These are phyloP conservation scores for Apodemus sylvaticus DNA, from an alignment of 2,113 vertebrate species.

Conservation along the genomic window DNA sequence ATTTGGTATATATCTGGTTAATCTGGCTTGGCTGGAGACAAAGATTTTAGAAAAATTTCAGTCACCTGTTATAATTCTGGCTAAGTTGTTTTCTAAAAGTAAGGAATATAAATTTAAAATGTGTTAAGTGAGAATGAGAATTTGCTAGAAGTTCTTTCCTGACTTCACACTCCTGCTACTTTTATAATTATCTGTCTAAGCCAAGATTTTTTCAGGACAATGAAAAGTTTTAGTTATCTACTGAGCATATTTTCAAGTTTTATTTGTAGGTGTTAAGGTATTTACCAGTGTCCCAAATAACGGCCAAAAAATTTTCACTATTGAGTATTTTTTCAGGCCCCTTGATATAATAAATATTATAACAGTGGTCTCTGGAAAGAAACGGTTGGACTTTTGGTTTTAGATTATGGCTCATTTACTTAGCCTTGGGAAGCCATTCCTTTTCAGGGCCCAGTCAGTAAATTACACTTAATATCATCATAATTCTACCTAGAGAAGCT, in stretches of 20 bases:
- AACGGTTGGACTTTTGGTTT: not conserved
- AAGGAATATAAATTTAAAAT: slow-evolving; percentile 38
- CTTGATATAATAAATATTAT: not conserved
- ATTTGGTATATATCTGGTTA: slow-evolving; percentile 52
- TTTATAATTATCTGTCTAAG: slow-evolving; percentile 20
- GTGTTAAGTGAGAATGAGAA: slow-evolving; percentile 28
- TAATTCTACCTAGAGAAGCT: not conserved
- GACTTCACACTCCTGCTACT: not conserved
- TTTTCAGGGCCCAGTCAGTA: not conserved
- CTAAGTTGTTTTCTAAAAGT: slow-evolving; percentile 57
- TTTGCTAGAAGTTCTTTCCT: not conserved
- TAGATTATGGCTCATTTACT: not conserved
- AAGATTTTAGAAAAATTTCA: slow-evolving; percentile 1
- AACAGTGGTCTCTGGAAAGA: not conserved
- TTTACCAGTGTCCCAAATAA: not conserved
- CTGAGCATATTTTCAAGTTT: not conserved
- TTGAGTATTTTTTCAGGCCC: slow-evolving; percentile 28
- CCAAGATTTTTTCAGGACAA: not conserved
- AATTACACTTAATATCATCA: slow-evolving; percentile 1
- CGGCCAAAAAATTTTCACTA: not conserved
- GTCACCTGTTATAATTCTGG: slow-evolving; percentile 12
- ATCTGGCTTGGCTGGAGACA: slow-evolving; percentile 18
- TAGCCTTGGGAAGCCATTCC: not conserved
- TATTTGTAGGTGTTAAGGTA: not conserved
- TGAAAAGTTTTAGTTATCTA: not conserved